Evolutionary conservation across 37 sponge, comb jelly and placozoan genomes (phyloP), one percentile per base, ranked within the genome.

Genomic region (Halichondria panicea): DNA sequence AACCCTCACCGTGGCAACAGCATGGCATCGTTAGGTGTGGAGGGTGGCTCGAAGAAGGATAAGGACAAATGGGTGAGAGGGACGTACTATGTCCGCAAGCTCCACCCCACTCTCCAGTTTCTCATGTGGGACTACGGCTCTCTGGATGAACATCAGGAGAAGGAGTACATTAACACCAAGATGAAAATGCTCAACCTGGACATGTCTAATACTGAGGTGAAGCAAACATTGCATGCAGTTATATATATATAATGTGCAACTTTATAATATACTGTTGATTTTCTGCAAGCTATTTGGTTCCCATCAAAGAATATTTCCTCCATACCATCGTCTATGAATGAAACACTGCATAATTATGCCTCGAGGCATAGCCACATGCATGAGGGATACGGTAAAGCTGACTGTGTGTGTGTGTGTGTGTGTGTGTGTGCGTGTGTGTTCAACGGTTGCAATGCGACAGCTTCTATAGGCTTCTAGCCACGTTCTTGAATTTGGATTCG

Each of bases 1-100:
- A 95, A 95, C 83, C 96, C 96, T 75, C 96, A 95, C 74, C 83
- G 94, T 42, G 81, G 94, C 7, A 89, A 89, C 87, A 89, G 91
- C 63, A 66, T 89, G 46, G 90, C 78, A 11, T 52, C 91, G 46
- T 48, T 11, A 15, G 52, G 15, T 18, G 11, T 48, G 52, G 25
- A 45, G 30, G 24, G 53, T 31, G 12, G 31, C 24, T 77, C 74
- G 53, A 58, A 27, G 1, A 6, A 30, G 39, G 32, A 71, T 4
- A 69, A 76, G n/a, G 82, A 80, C 41, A 83, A 68, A 15, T 95
- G 96, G 96, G 59, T 91, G 36, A 39, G 83, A 15, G 87, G 93
- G 2, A 75, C 84, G 2, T 95, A 95, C 72, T 92, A 95, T 69
- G 92, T 95, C 27, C 82, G 89, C 0, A 46, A 57, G 30, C 70